Base-by-base conservation (phyloP, 2,797 vertebrate genomes). In the Remorina albescens region DNA sequence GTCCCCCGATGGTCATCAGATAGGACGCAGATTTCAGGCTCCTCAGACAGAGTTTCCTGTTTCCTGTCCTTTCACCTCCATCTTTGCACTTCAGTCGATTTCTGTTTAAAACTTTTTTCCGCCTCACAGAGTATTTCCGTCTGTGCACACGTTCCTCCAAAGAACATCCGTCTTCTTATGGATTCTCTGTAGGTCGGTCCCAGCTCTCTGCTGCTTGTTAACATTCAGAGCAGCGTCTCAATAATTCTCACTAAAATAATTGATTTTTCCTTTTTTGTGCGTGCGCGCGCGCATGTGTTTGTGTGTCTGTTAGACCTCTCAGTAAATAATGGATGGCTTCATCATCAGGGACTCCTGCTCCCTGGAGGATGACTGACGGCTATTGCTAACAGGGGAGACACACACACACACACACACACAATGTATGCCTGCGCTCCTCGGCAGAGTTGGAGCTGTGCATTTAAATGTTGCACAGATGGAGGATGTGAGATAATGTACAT, bases 241-340 rank as follows among this genome's bases (percentile, higher is more conserved):
- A 90, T 91, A 85, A 91, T 92, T 93, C 80, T 69, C 74, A 80
- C 85, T 90, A 85, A 91, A 93, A 91, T 93, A 91, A 93, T 92
- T 92, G 87, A 93, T 92, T 91, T 86, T 67, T 71, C 51, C 23
- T 39, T n/a, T 50, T 59, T 28, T 30, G 26, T 69, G 87, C 85
- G 6, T 42, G 16, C 19, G 16, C n/a, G n/a, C n/a, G n/a, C n/a
- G n/a, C n/a, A n/a, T n/a, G n/a, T n/a, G n/a, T n/a, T n/a, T 42
- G 16, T 42, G 16, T 18, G 71, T 89, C 74, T 73, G 62, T 75
- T 59, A 85, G 88, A 83, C 80, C 51, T 66, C 71, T 79, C 25
- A 2, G 88, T 93, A 93, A 93, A 94, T 93, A 92, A 94, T 93
- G 88, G 85, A 94, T 93, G 81, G 72, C 66, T 91, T 89, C 85